Evolutionary conservation across 2,797 vertebrate species (phyloP).

Genomic region (Lophura swinhoii): DNA sequence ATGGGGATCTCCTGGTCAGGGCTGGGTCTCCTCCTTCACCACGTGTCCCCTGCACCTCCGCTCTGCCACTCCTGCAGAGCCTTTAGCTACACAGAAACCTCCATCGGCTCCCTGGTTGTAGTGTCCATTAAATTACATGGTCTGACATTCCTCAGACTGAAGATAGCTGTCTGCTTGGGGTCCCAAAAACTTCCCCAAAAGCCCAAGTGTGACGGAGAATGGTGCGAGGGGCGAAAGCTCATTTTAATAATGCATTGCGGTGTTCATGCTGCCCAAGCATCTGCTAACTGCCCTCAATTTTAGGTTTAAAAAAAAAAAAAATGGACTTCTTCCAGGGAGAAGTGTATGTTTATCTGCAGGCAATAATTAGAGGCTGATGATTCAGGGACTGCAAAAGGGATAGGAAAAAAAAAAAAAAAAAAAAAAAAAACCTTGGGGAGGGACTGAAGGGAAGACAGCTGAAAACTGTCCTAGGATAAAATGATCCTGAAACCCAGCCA

Average conservation of each 20-base stretch:
- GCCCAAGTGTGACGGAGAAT: not conserved
- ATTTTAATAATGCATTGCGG: not conserved
- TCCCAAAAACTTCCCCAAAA: not conserved
- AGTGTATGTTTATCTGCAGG: conserved; percentile 39
- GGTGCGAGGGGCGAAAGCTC: not conserved
- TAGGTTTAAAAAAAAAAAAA: not conserved
- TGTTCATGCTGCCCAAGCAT: not conserved
- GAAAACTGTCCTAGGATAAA: conserved; percentile 17
- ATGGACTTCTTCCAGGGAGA: conserved; percentile 29
- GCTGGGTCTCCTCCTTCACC: not conserved
- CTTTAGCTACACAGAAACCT: not conserved
- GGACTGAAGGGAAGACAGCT: not conserved
- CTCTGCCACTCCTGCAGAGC: not conserved
- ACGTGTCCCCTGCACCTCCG: not conserved
- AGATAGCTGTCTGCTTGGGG: not conserved
- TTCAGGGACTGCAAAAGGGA: conserved; percentile 26
- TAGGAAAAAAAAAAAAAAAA: not conserved
- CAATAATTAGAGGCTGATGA: conserved; percentile 60
- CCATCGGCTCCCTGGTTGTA: not conserved
- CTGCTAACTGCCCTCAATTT: conserved; percentile 44
- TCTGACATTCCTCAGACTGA: not conserved
- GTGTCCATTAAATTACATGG: not conserved
- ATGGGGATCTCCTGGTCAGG: not conserved
- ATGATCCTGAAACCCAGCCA: not conserved
- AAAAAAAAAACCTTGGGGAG: not conserved